phyloP scores from a whole-genome alignment of 2,888 invertebrate species.

The Opisthograptis luteolata region DNA sequence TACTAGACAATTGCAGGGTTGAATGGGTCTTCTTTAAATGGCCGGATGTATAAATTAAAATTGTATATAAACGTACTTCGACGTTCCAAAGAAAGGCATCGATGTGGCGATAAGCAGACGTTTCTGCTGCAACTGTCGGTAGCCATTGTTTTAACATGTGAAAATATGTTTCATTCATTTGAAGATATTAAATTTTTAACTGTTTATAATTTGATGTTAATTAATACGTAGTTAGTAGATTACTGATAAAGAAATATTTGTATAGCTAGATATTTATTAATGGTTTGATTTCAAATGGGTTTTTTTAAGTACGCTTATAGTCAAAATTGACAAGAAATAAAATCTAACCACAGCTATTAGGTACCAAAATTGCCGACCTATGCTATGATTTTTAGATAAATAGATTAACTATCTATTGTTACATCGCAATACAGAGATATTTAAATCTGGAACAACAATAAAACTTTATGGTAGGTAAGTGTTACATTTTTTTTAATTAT shows the following conservation, averaged over 20 bases:
- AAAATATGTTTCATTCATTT: conserved; percentile 61
- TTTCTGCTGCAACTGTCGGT: conserved; percentile 75
- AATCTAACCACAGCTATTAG: too few species aligned
- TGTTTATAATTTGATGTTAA: conserved; percentile 72
- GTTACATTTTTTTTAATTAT: too few species aligned
- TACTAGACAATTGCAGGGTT: conserved; percentile 24
- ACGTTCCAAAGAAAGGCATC: conserved; percentile 72
- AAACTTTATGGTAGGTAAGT: too few species aligned
- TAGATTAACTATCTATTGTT: too few species aligned
- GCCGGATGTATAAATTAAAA: conserved; percentile 67
- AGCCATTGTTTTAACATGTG: conserved; percentile 81
- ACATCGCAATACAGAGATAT: too few species aligned
- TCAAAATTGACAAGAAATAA: too few species aligned
- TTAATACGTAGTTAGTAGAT: conserved; percentile 47
- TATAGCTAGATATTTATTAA: conserved; percentile 25
- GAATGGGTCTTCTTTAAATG: conserved; percentile 42
- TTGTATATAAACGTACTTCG: conserved; percentile 67
- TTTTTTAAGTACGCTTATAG: too few species aligned
- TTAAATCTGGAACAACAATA: too few species aligned
- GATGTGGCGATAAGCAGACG: conserved; percentile 71
- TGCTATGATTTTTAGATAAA: too few species aligned
- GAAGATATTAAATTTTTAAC: conserved; percentile 63
- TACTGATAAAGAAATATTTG: conserved; percentile 26
- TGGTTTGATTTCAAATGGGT: not conserved
- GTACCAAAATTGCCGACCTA: too few species aligned